These are phyloP conservation scores for Spilosoma lubricipeda DNA, from an alignment of 2,888 invertebrate genomes.

Conservation along the genomic window DNA sequence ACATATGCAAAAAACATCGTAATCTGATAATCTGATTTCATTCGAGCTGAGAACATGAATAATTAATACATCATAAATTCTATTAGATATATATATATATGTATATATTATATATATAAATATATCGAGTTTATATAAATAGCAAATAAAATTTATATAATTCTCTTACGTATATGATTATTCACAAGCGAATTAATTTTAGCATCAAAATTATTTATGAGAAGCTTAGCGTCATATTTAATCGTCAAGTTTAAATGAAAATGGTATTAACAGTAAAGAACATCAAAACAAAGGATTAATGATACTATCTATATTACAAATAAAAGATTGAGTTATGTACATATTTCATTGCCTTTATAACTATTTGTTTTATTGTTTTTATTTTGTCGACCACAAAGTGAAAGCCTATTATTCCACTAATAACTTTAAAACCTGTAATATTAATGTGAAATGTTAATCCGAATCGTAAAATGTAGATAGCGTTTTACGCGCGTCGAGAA, in stretches of 20 bases:
- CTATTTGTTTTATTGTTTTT: not conserved
- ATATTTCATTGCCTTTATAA: not conserved
- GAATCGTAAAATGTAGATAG: not conserved
- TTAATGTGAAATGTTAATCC: not conserved
- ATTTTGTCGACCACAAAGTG: not conserved
- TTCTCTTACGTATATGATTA: not conserved
- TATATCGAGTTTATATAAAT: not conserved
- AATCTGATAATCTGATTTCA: slow-evolving; percentile 9
- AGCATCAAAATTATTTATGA: not conserved
- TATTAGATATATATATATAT: too few species aligned
- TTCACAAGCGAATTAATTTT: not conserved
- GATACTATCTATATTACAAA: not conserved
- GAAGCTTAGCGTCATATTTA: not conserved
- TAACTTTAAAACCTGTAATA: not conserved
- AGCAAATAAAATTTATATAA: not conserved
- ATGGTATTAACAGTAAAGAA: not conserved
- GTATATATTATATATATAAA: not conserved
- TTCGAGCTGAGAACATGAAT: slow-evolving; percentile 7
- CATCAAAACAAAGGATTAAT: not conserved
- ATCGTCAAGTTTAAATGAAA: not conserved
- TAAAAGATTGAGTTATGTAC: not conserved
- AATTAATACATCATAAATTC: not conserved
- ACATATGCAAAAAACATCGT: not conserved
- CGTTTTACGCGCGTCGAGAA: slow-evolving; percentile 37
- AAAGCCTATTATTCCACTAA: not conserved